Evolutionary conservation across 2,888 invertebrate genomes (phyloP).

Genomic region (Volucella inanis): DNA sequence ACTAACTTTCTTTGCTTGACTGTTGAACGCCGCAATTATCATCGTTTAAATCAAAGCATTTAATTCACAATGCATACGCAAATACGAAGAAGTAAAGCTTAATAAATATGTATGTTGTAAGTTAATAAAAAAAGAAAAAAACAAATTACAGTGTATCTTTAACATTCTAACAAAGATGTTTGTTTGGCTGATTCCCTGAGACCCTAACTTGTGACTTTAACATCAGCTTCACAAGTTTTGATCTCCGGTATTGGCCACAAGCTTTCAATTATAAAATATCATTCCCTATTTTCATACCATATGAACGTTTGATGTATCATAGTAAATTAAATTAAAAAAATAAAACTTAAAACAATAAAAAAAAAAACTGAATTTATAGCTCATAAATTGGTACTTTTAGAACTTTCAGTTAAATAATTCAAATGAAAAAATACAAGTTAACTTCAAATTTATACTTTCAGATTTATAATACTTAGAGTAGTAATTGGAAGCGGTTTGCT

Average conservation of each 20-base stretch:
- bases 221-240: constrained; percentile 84
- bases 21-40: constrained; percentile 71
- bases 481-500: too few species aligned
- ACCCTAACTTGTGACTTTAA: constrained; percentile 84
- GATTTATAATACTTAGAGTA: too few species aligned
- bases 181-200: constrained; percentile 84
- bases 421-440: too few species aligned
- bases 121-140: too few species aligned
- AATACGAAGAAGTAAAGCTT: neutral
- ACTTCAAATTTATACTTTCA: too few species aligned
- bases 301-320: neutral
- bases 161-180: constrained; percentile 75
- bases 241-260: constrained; percentile 84
- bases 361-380: too few species aligned
- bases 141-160: too few species aligned
- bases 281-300: constrained; percentile 17
- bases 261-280: constrained; percentile 78
- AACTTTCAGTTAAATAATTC: too few species aligned
- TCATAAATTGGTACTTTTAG: too few species aligned
- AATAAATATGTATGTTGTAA: constrained; percentile 75
- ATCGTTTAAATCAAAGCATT: neutral
- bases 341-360: too few species aligned
- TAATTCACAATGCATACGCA: neutral
- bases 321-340: too few species aligned
- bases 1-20: constrained; percentile 84